These are phyloP conservation scores for Pleuronectes platessa DNA, from an alignment of 2,113 vertebrate species.

Conservation along the genomic window DNA sequence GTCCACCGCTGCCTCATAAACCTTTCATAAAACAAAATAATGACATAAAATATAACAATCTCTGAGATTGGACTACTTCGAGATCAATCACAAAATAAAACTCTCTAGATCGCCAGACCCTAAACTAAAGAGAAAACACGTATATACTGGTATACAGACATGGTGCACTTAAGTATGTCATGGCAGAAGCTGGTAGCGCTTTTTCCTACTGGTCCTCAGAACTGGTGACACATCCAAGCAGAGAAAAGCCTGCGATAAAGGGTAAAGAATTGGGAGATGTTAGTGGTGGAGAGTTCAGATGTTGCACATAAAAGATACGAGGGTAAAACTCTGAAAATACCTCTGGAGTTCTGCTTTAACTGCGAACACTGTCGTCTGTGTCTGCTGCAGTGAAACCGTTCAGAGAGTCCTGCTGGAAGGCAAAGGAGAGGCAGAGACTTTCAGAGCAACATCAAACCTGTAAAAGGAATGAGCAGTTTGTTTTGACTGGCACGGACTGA, in stretches of 20 bases:
- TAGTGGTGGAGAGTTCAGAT: background rate
- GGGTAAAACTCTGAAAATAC: conserved; percentile 1
- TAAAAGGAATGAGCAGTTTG: conserved; percentile 23
- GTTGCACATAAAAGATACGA: background rate
- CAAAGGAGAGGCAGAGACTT: background rate
- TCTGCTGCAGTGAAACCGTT: conserved; percentile 63
- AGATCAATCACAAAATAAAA: background rate
- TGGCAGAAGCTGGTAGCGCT: background rate
- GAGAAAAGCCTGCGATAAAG: conserved; percentile 20
- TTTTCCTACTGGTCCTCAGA: conserved; percentile 24
- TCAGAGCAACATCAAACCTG: conserved; percentile 5
- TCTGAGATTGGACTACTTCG: background rate
- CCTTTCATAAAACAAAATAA: background rate
- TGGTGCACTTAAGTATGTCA: background rate
- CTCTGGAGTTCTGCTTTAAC: conserved; percentile 35
- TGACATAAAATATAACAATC: background rate
- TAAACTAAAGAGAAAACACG: background rate
- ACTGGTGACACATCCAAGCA: background rate
- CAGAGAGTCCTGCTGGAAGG: conserved; percentile 60
- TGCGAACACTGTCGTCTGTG: conserved; percentile 44
- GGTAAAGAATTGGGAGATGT: background rate
- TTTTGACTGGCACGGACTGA: conserved; percentile 46
- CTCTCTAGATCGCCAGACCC: background rate
- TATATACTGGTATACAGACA: background rate
- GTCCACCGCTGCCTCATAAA: background rate